Evolutionary conservation across 2,797 vertebrate species (phyloP), one percentile per base, ranked within the genome.

Genomic region (Gorsachius magnificus): DNA sequence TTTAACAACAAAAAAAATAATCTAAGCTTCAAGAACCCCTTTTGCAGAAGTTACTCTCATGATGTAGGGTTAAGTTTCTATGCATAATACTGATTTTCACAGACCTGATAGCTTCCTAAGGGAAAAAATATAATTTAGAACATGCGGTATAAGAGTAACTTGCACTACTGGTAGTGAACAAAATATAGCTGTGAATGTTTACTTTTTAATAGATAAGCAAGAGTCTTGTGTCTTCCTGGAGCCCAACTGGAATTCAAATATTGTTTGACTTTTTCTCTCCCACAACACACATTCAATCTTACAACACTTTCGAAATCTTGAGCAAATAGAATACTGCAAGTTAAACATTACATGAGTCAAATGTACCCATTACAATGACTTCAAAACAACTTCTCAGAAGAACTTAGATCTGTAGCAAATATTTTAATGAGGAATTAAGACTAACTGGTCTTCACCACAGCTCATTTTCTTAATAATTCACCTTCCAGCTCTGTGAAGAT

Each of bases 231-330:
- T 91, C 91, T 95, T 95, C 54, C 69, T 91, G 65, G 66, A 90
- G 88, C 16, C 54, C 26, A 46, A 19, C 65, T 90, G 75, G 36
- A 66, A 83, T 31, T 95, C 74, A 94, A 36, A 63, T 90, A 63
- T 16, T 95, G 75, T 85, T 95, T 96, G 84, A 58, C 45, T 87
- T 92, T 86, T 94, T 96, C 69, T 93, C 43, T 78, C 56, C 65
- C 54, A 48, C 72, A 78, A 51, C 35, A 92, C 53, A 43, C 50
- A 75, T 85, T 81, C 84, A 75, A 79, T 89, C 77, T 86, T 77
- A 68, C 4, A 91, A 87, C 35, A 61, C 63, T 87, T 93, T 87
- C 7, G 16, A 89, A 94, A 91, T 64, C 60, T 66, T 92, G 38
- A 89, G 43, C 91, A 96, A 96, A 96, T 71, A 95, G 61, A 95